phyloP scores from a whole-genome alignment of 2,888 invertebrate genomes.

The Alitta virens region DNA sequence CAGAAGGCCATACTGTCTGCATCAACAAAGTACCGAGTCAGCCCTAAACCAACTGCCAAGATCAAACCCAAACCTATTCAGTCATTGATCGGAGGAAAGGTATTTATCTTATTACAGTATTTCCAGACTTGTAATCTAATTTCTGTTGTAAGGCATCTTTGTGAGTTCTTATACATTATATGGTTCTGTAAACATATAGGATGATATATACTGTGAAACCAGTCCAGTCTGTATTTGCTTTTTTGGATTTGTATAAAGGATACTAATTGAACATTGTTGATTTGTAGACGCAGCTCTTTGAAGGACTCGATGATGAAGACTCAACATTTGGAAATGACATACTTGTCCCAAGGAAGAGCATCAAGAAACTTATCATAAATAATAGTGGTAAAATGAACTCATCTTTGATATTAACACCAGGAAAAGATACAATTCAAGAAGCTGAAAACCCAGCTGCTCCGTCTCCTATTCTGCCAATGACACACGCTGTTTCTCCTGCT shows the following conservation, averaged over 20 bases:
- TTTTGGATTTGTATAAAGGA: no score
- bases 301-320: constrained; percentile 76
- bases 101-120: neutral
- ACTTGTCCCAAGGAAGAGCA: constrained; percentile 60
- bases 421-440: constrained; percentile 21
- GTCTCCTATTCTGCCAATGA: neutral
- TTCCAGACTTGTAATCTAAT: no score
- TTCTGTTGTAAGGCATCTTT: no score
- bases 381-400: constrained; percentile 22
- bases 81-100: constrained; percentile 58
- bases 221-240: no score
- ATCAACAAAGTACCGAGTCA: constrained; percentile 63
- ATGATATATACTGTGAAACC: no score
- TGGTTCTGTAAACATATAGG: neutral
- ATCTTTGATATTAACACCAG: neutral
- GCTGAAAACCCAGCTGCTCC: constrained; percentile 7
- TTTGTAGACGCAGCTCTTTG: constrained; percentile 65
- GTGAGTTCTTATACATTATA: neutral
- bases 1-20: constrained; percentile 61
- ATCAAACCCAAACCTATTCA: constrained; percentile 62
- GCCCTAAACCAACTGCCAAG: constrained; percentile 62
- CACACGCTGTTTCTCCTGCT: no score
- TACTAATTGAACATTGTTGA: neutral
- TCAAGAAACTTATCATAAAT: constrained; percentile 74
- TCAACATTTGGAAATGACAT: constrained; percentile 54